These are phyloP conservation scores for Xiphorhynchus erythropygius DNA, from an alignment of 2,797 vertebrate genomes.

Conservation along the genomic window DNA sequence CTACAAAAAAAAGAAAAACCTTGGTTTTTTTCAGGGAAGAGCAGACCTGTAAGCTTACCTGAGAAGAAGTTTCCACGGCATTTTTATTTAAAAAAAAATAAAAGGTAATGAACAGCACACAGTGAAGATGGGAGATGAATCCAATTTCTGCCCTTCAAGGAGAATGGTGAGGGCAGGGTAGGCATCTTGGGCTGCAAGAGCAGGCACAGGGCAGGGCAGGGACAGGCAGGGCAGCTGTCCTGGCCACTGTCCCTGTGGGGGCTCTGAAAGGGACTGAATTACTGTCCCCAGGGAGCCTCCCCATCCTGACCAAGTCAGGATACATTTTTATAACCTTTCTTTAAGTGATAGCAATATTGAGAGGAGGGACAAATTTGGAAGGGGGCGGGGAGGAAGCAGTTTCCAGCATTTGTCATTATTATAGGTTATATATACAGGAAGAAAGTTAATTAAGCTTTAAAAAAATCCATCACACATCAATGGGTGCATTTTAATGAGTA, in stretches of 20 bases:
- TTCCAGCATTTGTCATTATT: constrained; percentile 82
- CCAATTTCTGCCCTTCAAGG: neutral
- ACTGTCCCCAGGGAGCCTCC: neutral
- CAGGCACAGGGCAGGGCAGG: neutral
- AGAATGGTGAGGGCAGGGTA: neutral
- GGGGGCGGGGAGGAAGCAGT: neutral
- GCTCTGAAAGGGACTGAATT: constrained; percentile 12
- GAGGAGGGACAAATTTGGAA: neutral
- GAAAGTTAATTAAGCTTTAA: constrained; percentile 86
- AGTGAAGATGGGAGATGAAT: neutral
- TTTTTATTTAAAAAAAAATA: neutral
- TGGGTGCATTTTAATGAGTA: constrained; percentile 85
- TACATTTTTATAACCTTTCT: constrained; percentile 45
- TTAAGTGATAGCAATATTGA: constrained; percentile 32
- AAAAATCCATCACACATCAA: constrained; percentile 86
- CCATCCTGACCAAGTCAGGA: constrained; percentile 29
- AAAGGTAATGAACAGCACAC: accelerated
- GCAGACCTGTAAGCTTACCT: neutral
- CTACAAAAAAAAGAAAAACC: neutral
- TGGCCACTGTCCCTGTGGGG: neutral
- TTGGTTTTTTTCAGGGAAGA: neutral
- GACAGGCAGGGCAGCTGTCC: neutral
- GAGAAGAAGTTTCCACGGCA: neutral
- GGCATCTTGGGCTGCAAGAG: accelerated
- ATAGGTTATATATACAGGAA: constrained; percentile 83